Base-by-base conservation (phyloP, 1,140 invertebrate species). In the Bombus affinis region DNA sequence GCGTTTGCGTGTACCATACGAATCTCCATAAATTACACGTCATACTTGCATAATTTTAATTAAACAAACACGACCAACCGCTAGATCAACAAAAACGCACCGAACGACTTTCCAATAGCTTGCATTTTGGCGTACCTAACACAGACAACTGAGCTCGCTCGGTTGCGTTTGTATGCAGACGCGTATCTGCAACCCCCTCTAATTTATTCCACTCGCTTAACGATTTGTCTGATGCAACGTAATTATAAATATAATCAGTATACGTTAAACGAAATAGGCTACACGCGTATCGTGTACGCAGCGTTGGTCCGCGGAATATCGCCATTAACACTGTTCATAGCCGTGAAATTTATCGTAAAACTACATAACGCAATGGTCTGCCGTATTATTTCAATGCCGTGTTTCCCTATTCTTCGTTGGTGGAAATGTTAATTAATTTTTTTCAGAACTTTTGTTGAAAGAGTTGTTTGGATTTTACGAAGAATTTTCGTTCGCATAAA, bases 1-100 rank as follows among this genome's bases (percentile, higher is more conserved):
- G 47, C 37, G 9, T 47, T 28, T 1, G 35, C 22, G 47, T 44
- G 44, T 37, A 44, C 65, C 68, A 59, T 66, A 32, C 66, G 71
- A 90, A 90, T 90, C 73, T 83, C 79, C 83, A 86, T 88, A 90
- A 90, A 90, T 90, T 90, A 74, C 88, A 70, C 79, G 77, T 83
- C 80, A 80, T 88, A 90, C 83, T 90, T 81, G 89, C 89, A 88
- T 90, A 86, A 90, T 90, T 90, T 90, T 90, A 90, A 90, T 90
- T 88, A 90, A 86, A 90, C 86, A 91, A 88, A 86, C 81, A 88
- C 75, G 62, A 28, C 53, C 81, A 25, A 72, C 77, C 71, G 72
- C 79, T 85, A 68, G 75, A 62, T 88, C 85, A 85, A 88, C 89
- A 89, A 90, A 90, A 90, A 90, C 70, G 80, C 70, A 72, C 10